Base-by-base conservation (phyloP, 2,113 vertebrate genomes). In the Ochotona princeps region DNA sequence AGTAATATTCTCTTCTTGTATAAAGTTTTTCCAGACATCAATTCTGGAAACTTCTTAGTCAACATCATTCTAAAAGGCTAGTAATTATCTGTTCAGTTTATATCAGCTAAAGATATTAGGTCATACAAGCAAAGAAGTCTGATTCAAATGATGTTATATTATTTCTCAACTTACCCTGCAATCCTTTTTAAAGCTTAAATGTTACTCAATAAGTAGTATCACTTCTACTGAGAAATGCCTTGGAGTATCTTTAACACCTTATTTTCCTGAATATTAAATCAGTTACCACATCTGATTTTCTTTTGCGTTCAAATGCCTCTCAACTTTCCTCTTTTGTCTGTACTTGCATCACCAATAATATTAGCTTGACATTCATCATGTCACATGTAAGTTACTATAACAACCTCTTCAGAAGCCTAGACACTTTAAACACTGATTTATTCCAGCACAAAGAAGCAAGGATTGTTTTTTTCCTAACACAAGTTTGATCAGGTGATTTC, bases 231-330 rank as follows among this genome's bases (percentile, higher is more conserved):
- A 76, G 54, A 63, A 73, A 49, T 78, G 73, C 25, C 8, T 74
- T 76, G 9, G 70, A 47, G 1, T 30, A 72, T 75, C 38, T 91
- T 79, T 86, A 80, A 66, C 65, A 90, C 15, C 13, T 30, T 82
- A 14, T 11, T 85, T 51, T 87, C 81, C 61, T 83, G 35, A 20
- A 38, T 90, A 65, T 65, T 70, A 81, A 74, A 70, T 80, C 60
- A n/a, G 25, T 95, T 81, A 69, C 15, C 23, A 80, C n/a, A 38
- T 44, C 8, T 54, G 60, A 65, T 85, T 69, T 89, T 35, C 44
- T 66, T 92, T 93, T 76, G 11, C 47, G 87, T 30, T 90, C 89
- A 90, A 67, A 26, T 51, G 54, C 20, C 38, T 81, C n/a, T 93
- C 73, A 44, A 25, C 21, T 73, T 28, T 83, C 73, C 72, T n/a